Conservation (phyloP, 2,888 invertebrate species). For the Clunio marinus region DNA sequence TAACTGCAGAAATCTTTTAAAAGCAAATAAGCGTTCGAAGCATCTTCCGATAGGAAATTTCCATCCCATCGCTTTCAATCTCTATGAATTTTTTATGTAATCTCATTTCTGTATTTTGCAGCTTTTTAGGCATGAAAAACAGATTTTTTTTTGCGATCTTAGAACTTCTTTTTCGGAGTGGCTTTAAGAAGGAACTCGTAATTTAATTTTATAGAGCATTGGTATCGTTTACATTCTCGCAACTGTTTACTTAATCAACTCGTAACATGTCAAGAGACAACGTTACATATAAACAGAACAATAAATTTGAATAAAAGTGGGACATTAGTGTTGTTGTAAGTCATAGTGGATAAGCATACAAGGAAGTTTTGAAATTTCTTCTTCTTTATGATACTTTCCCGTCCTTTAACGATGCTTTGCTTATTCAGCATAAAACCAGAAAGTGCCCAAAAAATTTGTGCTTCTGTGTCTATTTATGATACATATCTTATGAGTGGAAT, state of each 20-base stretch:
- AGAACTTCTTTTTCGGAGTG: neutral
- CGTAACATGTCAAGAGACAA: neutral
- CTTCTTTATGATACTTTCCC: too few species aligned
- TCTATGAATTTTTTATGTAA: constrained; percentile 5
- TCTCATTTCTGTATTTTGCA: neutral
- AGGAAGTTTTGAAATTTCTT: too few species aligned
- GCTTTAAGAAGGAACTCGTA: constrained; percentile 7
- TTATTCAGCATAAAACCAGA: too few species aligned
- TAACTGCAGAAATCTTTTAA: neutral
- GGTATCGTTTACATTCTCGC: neutral
- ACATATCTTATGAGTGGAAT: too few species aligned
- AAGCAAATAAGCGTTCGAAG: neutral
- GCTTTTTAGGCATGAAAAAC: neutral
- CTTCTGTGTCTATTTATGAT: too few species aligned
- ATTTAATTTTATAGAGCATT: constrained; percentile 8
- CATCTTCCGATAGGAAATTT: too few species aligned
- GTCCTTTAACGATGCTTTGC: too few species aligned
- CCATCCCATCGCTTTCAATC: neutral
- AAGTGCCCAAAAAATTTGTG: too few species aligned
- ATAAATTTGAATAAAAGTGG: constrained; percentile 21
- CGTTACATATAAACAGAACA: constrained; percentile 5
- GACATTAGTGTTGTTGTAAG: too few species aligned
- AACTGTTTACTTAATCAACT: neutral
- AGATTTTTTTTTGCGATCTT: neutral
- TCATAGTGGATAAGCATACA: too few species aligned